Percentiles rank a stretch among this genome's conserved stretches.
phyloP scores from a whole-genome alignment of 30 jellyfish, hydroid and myxozoan genomes.

The Hydractinia symbiolongicarpus region DNA sequence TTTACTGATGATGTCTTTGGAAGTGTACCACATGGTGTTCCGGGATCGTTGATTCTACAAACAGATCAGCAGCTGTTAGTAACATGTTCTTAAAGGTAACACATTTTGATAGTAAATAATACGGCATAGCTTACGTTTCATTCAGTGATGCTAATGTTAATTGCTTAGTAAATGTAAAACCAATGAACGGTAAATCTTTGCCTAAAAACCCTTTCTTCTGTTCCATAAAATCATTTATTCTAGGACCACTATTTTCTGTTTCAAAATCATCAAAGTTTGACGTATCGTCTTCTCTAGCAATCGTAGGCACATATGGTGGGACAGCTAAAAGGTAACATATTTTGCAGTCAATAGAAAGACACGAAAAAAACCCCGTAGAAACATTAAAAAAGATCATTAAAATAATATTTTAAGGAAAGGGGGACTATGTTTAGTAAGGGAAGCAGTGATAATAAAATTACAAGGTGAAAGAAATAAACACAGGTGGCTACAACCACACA shows the following conservation, averaged over 20 bases:
- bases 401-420: too few relatives aligned
- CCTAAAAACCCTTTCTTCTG: conserved; percentile 82
- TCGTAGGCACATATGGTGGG: conserved; percentile 98
- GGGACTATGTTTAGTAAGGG: too few relatives aligned
- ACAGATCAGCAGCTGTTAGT: not conserved
- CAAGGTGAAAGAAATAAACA: too few relatives aligned
- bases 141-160: conserved; percentile 55
- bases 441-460: too few relatives aligned
- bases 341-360: not conserved
- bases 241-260: conserved; percentile 84
- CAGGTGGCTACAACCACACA: too few relatives aligned
- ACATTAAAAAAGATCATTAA: too few relatives aligned
- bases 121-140: conserved; percentile 44
- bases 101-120: not conserved
- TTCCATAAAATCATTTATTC: conserved; percentile 89
- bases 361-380: too few relatives aligned
- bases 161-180: conserved; percentile 93
- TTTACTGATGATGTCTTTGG: conserved; percentile 11
- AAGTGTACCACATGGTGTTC: conserved; percentile 1
- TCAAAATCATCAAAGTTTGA: conserved; percentile 97
- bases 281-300: conserved; percentile 89
- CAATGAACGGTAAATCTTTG: conserved; percentile 94
- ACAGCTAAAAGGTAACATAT: conserved; percentile 56
- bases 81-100: not conserved
- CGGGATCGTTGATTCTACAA: not conserved